Conservation (phyloP, 2,797 vertebrate species). For the Acrossocheilus fasciatus region DNA sequence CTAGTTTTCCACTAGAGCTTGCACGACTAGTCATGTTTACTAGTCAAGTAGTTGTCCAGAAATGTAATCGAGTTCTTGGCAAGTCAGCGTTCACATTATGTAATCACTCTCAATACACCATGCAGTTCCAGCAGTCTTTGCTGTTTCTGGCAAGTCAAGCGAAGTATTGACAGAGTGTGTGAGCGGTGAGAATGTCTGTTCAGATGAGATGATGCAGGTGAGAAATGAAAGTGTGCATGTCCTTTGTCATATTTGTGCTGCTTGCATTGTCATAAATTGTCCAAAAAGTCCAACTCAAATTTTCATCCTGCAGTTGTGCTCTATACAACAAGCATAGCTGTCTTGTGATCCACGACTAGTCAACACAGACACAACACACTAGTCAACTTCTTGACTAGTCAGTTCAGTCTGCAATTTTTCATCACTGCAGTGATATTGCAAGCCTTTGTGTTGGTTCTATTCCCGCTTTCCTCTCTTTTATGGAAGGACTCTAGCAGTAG, state of each 20-base stretch:
- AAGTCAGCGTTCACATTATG: neutral
- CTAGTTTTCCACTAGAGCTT: too few relatives aligned
- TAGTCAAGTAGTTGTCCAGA: neutral
- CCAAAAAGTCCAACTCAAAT: neutral
- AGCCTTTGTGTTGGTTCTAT: neutral
- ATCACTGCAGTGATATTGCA: neutral
- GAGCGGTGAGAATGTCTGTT: neutral
- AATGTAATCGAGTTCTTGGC: neutral
- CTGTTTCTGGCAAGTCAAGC: neutral
- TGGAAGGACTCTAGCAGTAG: neutral
- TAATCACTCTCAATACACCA: neutral
- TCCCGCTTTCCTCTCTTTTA: neutral
- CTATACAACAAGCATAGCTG: neutral
- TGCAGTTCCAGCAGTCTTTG: neutral
- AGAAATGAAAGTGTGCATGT: neutral
- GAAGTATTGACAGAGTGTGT: neutral
- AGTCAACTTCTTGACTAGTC: neutral
- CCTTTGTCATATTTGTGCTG: neutral
- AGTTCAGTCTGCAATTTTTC: neutral
- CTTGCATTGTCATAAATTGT: neutral
- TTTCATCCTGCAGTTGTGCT: neutral
- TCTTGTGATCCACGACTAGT: neutral
- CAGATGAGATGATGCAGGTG: conserved; percentile 10
- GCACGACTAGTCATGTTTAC: neutral
- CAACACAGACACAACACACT: neutral